Conservation (phyloP, 2,888 invertebrate genomes). For the Drosophila hamatofila region DNA sequence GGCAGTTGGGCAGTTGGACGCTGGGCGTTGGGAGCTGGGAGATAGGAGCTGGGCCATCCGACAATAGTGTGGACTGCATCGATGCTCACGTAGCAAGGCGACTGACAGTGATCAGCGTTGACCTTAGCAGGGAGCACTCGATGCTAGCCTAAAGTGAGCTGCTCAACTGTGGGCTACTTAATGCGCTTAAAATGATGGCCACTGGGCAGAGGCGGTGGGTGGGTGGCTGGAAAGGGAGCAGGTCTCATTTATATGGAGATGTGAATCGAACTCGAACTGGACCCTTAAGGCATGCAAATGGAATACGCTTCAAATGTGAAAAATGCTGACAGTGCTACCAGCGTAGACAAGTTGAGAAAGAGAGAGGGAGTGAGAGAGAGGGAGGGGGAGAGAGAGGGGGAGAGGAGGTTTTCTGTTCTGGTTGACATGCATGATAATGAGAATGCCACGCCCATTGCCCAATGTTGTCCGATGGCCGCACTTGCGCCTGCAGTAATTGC, state of each 20-base stretch:
- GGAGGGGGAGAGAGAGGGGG: not conserved
- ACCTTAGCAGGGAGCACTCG: constrained; percentile 46
- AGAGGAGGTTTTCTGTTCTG: constrained; percentile 1
- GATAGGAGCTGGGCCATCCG: not conserved
- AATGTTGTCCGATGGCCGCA: constrained; percentile 21
- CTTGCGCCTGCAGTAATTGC: constrained; percentile 64
- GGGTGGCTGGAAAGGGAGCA: not conserved
- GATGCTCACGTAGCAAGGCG: constrained; percentile 32
- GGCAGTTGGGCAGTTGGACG: constrained; percentile 7
- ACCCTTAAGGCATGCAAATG: constrained; percentile 67
- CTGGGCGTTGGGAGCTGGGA: not conserved
- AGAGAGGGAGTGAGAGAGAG: not conserved
- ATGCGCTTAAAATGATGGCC: constrained; percentile 65
- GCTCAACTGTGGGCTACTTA: constrained; percentile 38
- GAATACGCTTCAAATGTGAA: constrained; percentile 59
- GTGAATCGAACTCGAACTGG: constrained; percentile 37
- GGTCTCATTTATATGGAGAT: constrained; percentile 68
- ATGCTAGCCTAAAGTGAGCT: constrained; percentile 15
- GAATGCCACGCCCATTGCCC: constrained; percentile 35
- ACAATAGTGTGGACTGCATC: constrained; percentile 1
- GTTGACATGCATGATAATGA: constrained; percentile 67
- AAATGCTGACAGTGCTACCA: constrained; percentile 49
- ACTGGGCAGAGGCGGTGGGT: constrained; percentile 3
- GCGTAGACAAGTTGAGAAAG: not conserved
- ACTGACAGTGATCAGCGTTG: constrained; percentile 70